phyloP scores from a whole-genome alignment of 2,888 invertebrate species.

The Schizotus pectinicornis region DNA sequence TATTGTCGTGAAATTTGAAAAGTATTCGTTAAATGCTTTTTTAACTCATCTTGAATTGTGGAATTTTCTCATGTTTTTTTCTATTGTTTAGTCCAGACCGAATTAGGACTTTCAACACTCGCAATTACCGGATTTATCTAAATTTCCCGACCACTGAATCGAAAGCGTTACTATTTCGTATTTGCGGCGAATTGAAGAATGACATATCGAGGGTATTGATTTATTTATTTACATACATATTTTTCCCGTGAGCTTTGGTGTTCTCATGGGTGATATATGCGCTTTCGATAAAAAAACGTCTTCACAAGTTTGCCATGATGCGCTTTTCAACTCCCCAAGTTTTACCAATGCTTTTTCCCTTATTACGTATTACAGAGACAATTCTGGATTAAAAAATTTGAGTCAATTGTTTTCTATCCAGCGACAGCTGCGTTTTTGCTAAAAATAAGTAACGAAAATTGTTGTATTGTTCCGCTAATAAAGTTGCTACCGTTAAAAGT shows the following conservation, averaged over 20 bases:
- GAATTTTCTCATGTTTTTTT: background rate
- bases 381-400: no score
- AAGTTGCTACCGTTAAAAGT: no score
- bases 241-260: conserved; percentile 33
- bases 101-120: background rate
- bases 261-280: conserved; percentile 35
- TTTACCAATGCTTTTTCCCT: background rate
- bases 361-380: background rate
- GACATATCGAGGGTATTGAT: conserved; percentile 31
- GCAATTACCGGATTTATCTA: background rate
- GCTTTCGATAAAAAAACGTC: conserved; percentile 30
- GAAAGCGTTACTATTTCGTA: conserved; percentile 2
- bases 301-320: conserved; percentile 19
- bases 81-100: background rate
- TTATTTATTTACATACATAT: conserved; percentile 38
- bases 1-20: background rate
- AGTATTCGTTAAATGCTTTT: background rate
- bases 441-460: no score
- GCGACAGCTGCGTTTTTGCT: no score
- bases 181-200: conserved; percentile 18
- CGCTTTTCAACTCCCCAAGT: background rate
- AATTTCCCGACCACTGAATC: background rate
- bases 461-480: no score
- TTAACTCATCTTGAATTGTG: background rate
- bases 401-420: no score